These are phyloP conservation scores for Zosterops borbonicus DNA, from an alignment of 2,113 vertebrate species.

Conservation along the genomic window DNA sequence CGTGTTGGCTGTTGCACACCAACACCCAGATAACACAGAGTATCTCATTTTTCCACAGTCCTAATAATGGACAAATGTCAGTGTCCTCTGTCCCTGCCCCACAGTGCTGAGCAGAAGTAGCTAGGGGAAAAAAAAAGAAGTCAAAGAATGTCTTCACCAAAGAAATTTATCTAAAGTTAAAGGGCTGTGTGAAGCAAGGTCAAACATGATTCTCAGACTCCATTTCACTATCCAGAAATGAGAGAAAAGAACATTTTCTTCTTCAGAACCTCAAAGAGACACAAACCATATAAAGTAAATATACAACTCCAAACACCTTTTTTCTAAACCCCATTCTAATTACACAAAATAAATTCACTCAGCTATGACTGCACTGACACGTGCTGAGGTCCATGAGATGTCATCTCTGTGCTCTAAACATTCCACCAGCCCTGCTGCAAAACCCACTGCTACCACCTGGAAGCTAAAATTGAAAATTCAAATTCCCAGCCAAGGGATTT, in stretches of 20 bases:
- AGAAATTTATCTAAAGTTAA: not conserved
- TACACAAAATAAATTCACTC: not conserved
- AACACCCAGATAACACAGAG: not conserved
- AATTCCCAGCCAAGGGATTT: not conserved
- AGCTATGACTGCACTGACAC: not conserved
- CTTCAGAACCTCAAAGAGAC: not conserved
- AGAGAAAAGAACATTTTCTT: not conserved
- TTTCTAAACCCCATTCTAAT: not conserved
- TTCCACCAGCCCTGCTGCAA: not conserved
- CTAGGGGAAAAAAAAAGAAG: not conserved
- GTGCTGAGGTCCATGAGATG: not conserved
- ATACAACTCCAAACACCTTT: not conserved
- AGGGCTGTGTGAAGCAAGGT: not conserved
- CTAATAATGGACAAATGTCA: not conserved
- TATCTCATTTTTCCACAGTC: not conserved
- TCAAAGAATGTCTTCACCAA: not conserved
- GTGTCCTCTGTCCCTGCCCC: not conserved
- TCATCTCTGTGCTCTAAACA: too few species aligned
- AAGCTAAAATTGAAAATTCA: not conserved
- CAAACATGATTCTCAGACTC: not conserved
- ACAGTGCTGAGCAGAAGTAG: fast-evolving
- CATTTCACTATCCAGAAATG: not conserved
- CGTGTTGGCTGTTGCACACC: not conserved
- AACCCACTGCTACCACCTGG: not conserved
- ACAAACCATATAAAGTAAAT: not conserved